Conservation (phyloP, 2,888 invertebrate genomes). For the Rotaria macrura region DNA sequence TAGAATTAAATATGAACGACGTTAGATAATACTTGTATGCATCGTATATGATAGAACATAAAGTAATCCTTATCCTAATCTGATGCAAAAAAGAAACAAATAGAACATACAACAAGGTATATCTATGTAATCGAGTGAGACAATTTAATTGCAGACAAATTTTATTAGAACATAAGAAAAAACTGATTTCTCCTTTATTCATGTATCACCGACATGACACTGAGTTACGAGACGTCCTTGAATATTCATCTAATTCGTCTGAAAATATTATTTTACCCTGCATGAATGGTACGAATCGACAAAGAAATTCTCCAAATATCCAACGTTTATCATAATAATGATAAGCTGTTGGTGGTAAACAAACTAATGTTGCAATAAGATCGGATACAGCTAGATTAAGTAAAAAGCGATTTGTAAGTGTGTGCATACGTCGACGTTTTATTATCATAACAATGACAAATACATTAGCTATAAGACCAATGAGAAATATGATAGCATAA, state of each 20-base stretch:
- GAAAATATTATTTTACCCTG: conserved; percentile 22
- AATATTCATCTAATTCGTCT: too few relatives aligned
- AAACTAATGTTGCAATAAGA: conserved; percentile 25
- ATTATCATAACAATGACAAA: conserved; percentile 30
- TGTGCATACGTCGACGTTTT: conserved; percentile 29
- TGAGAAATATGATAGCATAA: conserved; percentile 29
- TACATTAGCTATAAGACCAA: conserved; percentile 27
- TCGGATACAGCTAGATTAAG: conserved; percentile 31
- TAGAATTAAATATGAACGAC: background rate
- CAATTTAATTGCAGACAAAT: too few relatives aligned
- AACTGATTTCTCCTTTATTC: background rate
- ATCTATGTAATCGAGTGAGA: background rate
- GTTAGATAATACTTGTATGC: background rate
- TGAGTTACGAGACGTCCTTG: too few relatives aligned
- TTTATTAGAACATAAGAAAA: too few relatives aligned
- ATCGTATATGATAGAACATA: background rate
- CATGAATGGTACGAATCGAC: conserved; percentile 32
- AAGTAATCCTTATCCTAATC: too few relatives aligned
- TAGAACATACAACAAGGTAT: background rate
- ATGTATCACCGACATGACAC: too few relatives aligned
- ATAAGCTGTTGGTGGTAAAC: conserved; percentile 28
- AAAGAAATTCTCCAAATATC: conserved; percentile 33
- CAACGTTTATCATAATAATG: conserved; percentile 26
- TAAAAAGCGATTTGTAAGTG: conserved; percentile 30
- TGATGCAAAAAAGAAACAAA: background rate